phyloP scores from a whole-genome alignment of 2,113 vertebrate genomes.

The Todiramphus saurophagus region DNA sequence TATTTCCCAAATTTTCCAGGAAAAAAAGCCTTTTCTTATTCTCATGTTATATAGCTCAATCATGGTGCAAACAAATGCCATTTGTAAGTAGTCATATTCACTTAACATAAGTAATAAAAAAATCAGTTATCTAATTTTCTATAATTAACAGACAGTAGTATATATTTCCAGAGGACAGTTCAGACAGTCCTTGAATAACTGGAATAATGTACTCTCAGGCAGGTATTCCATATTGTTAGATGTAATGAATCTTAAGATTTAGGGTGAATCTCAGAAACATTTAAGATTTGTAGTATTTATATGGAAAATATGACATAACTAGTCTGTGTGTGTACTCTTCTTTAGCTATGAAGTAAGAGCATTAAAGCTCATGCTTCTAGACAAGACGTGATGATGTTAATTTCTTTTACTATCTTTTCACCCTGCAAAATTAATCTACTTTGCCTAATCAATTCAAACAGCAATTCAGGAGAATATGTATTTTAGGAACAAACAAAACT shows the following conservation, averaged over 20 bases:
- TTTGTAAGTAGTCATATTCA: background rate
- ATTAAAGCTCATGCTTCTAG: background rate
- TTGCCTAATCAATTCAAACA: background rate
- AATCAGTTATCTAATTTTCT: background rate
- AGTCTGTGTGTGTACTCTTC: background rate
- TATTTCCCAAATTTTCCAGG: background rate
- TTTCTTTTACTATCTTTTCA: background rate
- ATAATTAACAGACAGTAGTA: background rate
- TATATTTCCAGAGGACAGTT: background rate
- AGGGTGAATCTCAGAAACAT: background rate
- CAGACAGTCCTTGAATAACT: background rate
- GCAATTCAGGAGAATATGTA: background rate
- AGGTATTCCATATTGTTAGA: background rate
- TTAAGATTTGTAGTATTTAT: background rate
- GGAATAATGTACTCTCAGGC: background rate
- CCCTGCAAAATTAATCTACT: background rate
- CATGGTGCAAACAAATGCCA: background rate
- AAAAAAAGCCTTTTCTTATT: background rate
- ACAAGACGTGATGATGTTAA: background rate
- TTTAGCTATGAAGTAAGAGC: background rate
- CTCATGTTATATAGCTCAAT: background rate
- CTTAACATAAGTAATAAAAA: background rate
- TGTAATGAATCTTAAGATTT: background rate
- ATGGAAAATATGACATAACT: background rate
- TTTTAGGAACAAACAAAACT: background rate